phyloP scores from a whole-genome alignment of 2,888 invertebrate species.

The Tipula helvola region DNA sequence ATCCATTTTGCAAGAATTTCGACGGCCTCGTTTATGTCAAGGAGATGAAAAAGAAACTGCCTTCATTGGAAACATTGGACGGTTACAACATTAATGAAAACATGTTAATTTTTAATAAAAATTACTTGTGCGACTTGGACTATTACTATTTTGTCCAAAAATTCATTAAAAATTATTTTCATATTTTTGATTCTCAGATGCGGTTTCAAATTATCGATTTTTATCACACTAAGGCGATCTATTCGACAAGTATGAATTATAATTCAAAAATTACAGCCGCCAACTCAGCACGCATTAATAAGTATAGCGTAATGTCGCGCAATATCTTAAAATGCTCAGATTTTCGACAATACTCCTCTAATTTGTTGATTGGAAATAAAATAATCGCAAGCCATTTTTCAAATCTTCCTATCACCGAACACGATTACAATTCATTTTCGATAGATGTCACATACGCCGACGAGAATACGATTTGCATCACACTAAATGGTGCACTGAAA shows the following conservation, averaged over 20 bases:
- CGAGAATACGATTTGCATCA: constrained; percentile 6
- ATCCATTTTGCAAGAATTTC: constrained; percentile 17
- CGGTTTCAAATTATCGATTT: constrained; percentile 11
- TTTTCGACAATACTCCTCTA: background rate
- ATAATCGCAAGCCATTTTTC: background rate
- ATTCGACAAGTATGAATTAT: background rate
- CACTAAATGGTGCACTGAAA: constrained; percentile 13
- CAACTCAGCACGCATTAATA: background rate
- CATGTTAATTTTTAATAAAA: constrained; percentile 11
- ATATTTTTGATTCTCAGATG: constrained; percentile 14
- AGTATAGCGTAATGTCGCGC: background rate
- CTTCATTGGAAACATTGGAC: constrained; percentile 14
- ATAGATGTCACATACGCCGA: background rate
- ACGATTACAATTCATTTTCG: background rate
- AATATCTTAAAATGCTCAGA: background rate
- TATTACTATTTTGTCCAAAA: constrained; percentile 17
- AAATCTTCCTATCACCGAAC: background rate
- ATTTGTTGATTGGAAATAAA: background rate
- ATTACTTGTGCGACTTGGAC: constrained; percentile 16
- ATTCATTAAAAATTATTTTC: constrained; percentile 15
- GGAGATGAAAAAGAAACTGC: constrained; percentile 15
- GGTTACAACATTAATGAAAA: background rate
- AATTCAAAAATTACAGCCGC: background rate
- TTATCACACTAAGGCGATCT: background rate
- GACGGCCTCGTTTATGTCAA: constrained; percentile 13